Conservation (phyloP, 2,888 invertebrate species). For the Thyatira batis region DNA sequence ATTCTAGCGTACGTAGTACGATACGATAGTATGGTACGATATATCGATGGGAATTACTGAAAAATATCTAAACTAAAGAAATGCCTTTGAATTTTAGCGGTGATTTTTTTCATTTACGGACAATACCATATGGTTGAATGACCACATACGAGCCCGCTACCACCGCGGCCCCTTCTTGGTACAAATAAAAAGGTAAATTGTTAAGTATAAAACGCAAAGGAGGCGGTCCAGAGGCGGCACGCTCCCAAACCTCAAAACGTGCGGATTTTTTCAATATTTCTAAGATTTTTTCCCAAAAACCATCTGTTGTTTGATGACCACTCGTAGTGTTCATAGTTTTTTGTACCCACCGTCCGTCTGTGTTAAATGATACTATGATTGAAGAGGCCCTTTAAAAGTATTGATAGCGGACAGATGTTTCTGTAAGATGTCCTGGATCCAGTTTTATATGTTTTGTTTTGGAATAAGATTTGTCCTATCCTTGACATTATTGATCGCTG, state of each 20-base stretch:
- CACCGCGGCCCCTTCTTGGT: conserved; percentile 25
- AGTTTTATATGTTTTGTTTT: too few species aligned
- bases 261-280: conserved; percentile 44
- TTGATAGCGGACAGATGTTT: conserved; percentile 38
- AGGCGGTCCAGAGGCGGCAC: conserved; percentile 73
- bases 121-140: conserved; percentile 49
- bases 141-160: conserved; percentile 40
- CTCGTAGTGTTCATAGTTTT: conserved; percentile 60
- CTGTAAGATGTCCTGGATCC: conserved; percentile 13
- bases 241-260: conserved; percentile 62
- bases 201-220: conserved; percentile 48
- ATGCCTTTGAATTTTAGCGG: neutral
- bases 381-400: conserved; percentile 45
- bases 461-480: too few species aligned
- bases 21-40: too few species aligned
- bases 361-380: conserved; percentile 68
- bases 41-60: too few species aligned
- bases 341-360: conserved; percentile 36
- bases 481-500: too few species aligned
- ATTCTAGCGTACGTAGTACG: too few species aligned
- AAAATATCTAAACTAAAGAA: neutral
- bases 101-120: conserved; percentile 13
- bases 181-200: conserved; percentile 59
- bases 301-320: conserved; percentile 79
- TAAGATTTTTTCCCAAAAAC: conserved; percentile 42